Percentiles rank a stretch among this genome's conserved stretches.
These are phyloP conservation scores for Melinopterus prodromus DNA, from an alignment of 2,888 invertebrate genomes.

Conservation along the genomic window DNA sequence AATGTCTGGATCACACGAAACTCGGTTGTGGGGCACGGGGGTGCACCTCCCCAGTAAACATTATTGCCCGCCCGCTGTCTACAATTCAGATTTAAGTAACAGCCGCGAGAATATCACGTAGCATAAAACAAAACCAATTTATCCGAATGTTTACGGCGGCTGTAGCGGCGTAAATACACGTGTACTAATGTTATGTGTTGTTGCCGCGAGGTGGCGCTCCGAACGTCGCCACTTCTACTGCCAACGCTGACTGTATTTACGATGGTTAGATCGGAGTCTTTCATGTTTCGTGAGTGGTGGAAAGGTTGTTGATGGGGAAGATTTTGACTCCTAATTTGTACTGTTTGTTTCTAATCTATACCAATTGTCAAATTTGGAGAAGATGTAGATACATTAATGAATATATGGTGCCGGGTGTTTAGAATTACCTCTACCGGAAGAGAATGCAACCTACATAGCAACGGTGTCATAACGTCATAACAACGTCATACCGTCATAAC, in stretches of 20 bases:
- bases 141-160: slow-evolving; percentile 37
- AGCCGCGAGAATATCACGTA: slow-evolving; percentile 39
- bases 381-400: no score
- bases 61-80: slow-evolving; percentile 32
- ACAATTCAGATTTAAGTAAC: slow-evolving; percentile 41
- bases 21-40: slow-evolving; percentile 10
- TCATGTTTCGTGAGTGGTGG: not conserved
- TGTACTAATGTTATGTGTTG: slow-evolving; percentile 17
- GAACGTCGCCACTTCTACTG: not conserved
- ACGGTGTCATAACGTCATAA: no score
- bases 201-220: not conserved
- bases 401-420: no score
- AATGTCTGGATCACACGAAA: slow-evolving; percentile 39
- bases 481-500: no score
- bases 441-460: no score
- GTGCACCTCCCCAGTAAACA: slow-evolving; percentile 25
- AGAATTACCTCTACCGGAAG: no score
- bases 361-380: no score
- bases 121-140: slow-evolving; percentile 38
- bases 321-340: no score
- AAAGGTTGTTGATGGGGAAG: not conserved
- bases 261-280: not conserved
- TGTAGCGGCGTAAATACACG: slow-evolving; percentile 24
- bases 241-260: not conserved
- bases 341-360: no score